phyloP scores from a whole-genome alignment of 2,797 vertebrate species.

The Halcyon chelicuti region DNA sequence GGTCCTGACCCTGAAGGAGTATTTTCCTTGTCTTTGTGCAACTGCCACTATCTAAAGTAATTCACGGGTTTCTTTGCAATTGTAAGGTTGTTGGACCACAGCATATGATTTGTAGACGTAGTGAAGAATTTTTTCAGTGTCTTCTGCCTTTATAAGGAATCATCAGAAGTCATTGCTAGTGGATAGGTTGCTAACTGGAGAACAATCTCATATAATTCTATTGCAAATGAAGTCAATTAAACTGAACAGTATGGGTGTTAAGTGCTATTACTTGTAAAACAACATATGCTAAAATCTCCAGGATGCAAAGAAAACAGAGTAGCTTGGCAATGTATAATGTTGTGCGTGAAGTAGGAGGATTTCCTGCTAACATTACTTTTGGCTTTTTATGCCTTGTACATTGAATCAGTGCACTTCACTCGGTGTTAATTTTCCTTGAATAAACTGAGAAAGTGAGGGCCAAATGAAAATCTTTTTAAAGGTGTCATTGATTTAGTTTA shows the following conservation, averaged over 20 bases:
- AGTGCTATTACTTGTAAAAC: not conserved
- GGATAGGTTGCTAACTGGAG: not conserved
- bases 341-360: not conserved
- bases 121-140: not conserved
- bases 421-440: not conserved
- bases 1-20: not conserved
- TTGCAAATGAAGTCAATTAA: not conserved
- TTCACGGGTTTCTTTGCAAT: not conserved
- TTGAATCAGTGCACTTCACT: slow-evolving; percentile 20
- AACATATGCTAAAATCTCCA: not conserved
- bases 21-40: not conserved
- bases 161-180: not conserved
- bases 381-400: not conserved
- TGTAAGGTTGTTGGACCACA: not conserved
- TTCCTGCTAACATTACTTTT: not conserved
- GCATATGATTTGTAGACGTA: not conserved
- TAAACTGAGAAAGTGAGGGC: not conserved
- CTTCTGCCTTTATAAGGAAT: not conserved
- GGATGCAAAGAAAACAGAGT: not conserved
- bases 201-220: not conserved
- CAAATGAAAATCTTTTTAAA: not conserved
- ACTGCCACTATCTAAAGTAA: not conserved
- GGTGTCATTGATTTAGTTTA: not conserved
- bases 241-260: not conserved
- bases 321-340: not conserved